These are phyloP conservation scores for Eira barbara DNA, from an alignment of 2,113 vertebrate species.

Conservation along the genomic window DNA sequence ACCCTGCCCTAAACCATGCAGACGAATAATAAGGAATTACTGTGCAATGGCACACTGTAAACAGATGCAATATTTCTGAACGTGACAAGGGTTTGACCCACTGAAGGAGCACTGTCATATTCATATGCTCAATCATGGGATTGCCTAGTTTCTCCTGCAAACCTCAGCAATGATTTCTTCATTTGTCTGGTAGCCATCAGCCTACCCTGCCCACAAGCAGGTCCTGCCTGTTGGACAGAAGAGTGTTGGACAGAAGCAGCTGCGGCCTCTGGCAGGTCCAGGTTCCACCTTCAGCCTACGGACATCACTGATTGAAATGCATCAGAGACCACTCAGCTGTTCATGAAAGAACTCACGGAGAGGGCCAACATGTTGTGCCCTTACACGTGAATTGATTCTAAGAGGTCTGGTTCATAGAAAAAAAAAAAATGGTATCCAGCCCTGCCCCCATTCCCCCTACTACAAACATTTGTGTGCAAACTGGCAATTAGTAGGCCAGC, in stretches of 20 bases:
- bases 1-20: background rate
- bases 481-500: background rate
- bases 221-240: constrained; percentile 63
- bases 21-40: background rate
- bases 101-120: background rate
- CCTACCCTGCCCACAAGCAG: constrained; percentile 40
- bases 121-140: constrained; percentile 56
- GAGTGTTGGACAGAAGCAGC: constrained; percentile 78
- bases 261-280: constrained; percentile 74
- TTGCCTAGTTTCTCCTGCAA: constrained; percentile 43
- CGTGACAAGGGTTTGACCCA: background rate
- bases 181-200: constrained; percentile 78
- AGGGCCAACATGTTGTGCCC: background rate
- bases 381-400: background rate
- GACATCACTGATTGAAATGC: constrained; percentile 68
- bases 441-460: background rate
- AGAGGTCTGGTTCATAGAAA: background rate
- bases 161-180: constrained; percentile 73
- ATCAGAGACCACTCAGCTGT: constrained; percentile 65
- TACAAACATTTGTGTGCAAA: background rate
- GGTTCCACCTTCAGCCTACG: constrained; percentile 64
- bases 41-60: background rate
- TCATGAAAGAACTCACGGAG: background rate
- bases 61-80: background rate
- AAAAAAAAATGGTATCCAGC: background rate